Conservation (phyloP, 2,888 invertebrate species). For the Campoplex nolae region DNA sequence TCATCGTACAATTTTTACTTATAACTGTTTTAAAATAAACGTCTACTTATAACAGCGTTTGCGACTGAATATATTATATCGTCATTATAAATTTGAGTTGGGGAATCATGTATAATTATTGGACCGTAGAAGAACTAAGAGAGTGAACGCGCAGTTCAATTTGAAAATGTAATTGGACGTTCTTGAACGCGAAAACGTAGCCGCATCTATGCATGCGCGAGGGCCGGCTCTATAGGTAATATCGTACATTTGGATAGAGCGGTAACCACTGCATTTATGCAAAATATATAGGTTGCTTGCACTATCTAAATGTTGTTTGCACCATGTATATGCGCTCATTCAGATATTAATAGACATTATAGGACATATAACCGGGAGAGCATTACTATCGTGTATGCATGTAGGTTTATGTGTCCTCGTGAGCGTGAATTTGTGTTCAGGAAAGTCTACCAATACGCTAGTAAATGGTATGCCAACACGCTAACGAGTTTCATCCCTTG, state of each 20-base stretch:
- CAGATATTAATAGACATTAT: slow-evolving; percentile 30
- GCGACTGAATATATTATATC: background rate
- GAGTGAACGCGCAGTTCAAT: background rate
- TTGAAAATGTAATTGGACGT: slow-evolving; percentile 3
- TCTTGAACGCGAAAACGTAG: background rate
- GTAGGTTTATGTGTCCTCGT: background rate
- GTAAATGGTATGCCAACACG: slow-evolving; percentile 39
- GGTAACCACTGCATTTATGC: background rate
- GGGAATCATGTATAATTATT: background rate
- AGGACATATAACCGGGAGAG: background rate
- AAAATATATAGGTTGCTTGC: background rate
- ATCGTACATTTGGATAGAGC: slow-evolving; percentile 13
- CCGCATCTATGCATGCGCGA: background rate
- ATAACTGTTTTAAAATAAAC: too few species aligned
- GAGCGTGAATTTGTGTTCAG: slow-evolving; percentile 3
- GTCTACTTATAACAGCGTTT: too few species aligned
- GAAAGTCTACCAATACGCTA: slow-evolving; percentile 30
- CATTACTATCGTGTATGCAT: slow-evolving; percentile 2
- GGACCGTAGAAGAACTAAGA: background rate
- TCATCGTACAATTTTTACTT: background rate
- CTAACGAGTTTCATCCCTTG: slow-evolving; percentile 38
- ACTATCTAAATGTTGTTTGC: slow-evolving; percentile 9
- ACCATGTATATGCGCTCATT: slow-evolving; percentile 15
- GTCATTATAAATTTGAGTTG: background rate
- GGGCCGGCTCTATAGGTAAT: background rate